Conservation (phyloP, 2,113 vertebrate species). For the Lagenorhynchus albirostris region DNA sequence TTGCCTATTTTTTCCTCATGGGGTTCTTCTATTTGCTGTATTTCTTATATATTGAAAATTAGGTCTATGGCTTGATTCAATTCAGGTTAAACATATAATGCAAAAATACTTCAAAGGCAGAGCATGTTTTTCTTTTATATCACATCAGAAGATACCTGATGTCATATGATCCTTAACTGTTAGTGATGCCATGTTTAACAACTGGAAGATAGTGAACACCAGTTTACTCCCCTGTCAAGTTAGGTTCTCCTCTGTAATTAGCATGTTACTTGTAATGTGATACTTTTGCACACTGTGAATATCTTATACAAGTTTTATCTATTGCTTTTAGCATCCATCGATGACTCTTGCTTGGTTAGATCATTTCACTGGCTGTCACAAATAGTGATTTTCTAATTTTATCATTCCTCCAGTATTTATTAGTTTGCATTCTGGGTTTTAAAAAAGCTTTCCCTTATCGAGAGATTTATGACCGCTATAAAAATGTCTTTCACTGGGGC, state of each 20-base stretch:
- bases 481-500: neutral
- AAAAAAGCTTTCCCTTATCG: neutral
- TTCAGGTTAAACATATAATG: neutral
- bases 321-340: neutral
- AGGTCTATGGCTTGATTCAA: neutral
- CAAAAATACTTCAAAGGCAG: neutral
- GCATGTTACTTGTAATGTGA: neutral
- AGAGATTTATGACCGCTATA: neutral
- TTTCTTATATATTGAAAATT: neutral
- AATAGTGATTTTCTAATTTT: slow-evolving; percentile 12
- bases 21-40: neutral
- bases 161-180: neutral
- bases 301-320: neutral
- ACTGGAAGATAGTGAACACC: neutral
- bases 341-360: neutral
- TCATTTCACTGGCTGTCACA: neutral
- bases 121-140: neutral
- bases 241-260: neutral
- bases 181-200: neutral
- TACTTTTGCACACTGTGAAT: neutral
- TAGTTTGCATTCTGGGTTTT: neutral
- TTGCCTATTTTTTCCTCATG: neutral
- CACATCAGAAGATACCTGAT: neutral
- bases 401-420: neutral
- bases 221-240: neutral